Conservation (phyloP, 92 coral and sea anemone genomes). For the Porites evermanni region DNA sequence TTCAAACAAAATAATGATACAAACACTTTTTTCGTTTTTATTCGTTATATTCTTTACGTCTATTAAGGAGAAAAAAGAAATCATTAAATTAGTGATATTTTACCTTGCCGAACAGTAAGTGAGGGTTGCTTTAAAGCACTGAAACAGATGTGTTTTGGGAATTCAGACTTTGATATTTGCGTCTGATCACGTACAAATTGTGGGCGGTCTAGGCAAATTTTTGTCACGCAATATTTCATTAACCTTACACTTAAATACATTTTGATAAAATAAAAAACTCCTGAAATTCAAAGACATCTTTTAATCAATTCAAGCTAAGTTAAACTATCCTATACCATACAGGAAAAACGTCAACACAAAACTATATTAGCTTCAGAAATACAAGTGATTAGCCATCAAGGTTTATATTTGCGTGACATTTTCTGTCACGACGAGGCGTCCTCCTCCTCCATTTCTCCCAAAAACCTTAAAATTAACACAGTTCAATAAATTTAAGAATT, state of each 20-base stretch:
- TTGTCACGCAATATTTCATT: neutral
- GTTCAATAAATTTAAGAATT: too few relatives aligned
- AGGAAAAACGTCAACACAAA: neutral
- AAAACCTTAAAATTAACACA: too few relatives aligned
- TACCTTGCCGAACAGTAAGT: neutral
- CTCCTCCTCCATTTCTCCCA: too few relatives aligned
- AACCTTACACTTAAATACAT: neutral
- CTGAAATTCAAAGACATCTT: too few relatives aligned
- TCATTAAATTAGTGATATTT: too few relatives aligned
- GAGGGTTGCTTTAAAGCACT: constrained; percentile 15
- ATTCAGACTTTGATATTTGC: neutral
- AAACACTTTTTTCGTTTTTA: too few relatives aligned
- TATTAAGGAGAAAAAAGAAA: too few relatives aligned
- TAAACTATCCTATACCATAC: neutral
- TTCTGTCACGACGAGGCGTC: neutral
- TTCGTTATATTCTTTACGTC: too few relatives aligned
- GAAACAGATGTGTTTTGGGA: neutral
- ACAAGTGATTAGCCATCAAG: neutral
- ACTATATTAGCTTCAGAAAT: too few relatives aligned
- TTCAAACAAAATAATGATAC: too few relatives aligned
- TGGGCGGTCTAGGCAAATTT: neutral
- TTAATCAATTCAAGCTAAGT: too few relatives aligned
- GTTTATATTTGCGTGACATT: neutral
- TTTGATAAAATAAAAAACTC: too few relatives aligned
- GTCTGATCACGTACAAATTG: neutral